Conservation (phyloP, 2,797 vertebrate species). For the Steatocranus sp. region DNA sequence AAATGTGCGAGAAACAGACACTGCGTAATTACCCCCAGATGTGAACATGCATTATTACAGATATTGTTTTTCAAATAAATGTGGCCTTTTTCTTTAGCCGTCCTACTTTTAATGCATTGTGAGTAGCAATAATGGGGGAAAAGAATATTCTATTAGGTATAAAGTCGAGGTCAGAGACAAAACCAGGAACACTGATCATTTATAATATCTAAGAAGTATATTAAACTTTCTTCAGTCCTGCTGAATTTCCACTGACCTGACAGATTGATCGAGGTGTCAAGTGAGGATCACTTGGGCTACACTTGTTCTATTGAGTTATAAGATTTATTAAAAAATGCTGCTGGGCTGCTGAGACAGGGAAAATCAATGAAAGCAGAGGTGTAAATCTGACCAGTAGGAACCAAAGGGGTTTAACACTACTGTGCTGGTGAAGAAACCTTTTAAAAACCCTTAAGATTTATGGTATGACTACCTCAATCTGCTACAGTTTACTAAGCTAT, state of each 20-base stretch:
- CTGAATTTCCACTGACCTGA: conserved; percentile 23
- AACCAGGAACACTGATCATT: background rate
- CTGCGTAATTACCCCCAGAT: background rate
- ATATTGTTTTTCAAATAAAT: background rate
- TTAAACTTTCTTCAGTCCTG: conserved; percentile 20
- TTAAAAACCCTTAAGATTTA: conserved; percentile 51
- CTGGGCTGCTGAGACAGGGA: conserved; percentile 20
- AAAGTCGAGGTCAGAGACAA: background rate
- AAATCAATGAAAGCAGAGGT: conserved; percentile 60
- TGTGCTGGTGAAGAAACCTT: conserved; percentile 31
- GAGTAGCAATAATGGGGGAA: background rate
- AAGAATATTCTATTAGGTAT: background rate
- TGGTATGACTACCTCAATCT: background rate
- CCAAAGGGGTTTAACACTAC: conserved; percentile 21
- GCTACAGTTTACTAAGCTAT: background rate
- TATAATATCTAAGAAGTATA: conserved; percentile 7
- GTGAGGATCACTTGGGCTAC: conserved; percentile 35
- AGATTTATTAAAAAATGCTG: conserved; percentile 58
- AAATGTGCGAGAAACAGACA: background rate
- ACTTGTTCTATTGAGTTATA: conserved; percentile 52
- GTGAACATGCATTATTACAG: conserved; percentile 13
- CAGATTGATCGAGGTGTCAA: conserved; percentile 24
- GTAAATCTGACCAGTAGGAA: conserved; percentile 54
- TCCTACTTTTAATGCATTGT: background rate
- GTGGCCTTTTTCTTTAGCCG: background rate